These are phyloP conservation scores for Hirtodrosophila cameraria DNA, from an alignment of 2,888 invertebrate species.

Conservation along the genomic window DNA sequence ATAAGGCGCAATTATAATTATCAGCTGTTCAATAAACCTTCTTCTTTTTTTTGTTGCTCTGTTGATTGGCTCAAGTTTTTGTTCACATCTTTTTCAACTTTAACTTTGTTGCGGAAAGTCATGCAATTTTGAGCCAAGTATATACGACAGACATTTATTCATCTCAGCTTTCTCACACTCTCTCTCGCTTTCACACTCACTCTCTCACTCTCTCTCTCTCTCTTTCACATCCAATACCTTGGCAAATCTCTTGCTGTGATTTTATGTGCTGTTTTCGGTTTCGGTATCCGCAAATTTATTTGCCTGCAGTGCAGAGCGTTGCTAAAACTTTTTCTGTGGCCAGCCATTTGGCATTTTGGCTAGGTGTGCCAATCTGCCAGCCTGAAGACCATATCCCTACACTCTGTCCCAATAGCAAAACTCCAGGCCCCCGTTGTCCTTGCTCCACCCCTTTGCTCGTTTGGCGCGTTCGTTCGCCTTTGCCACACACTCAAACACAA, in stretches of 20 bases:
- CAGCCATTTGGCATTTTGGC: slow-evolving; percentile 21
- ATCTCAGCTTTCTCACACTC: background rate
- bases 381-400: slow-evolving; percentile 15
- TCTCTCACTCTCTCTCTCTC: slow-evolving; percentile 11
- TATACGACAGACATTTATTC: slow-evolving; percentile 9
- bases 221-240: slow-evolving; percentile 41
- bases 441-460: slow-evolving; percentile 39
- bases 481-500: slow-evolving; percentile 34
- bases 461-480: slow-evolving; percentile 44
- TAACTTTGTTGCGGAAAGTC: background rate
- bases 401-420: background rate
- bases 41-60: too few relatives aligned
- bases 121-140: slow-evolving; percentile 15
- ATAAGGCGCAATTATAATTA: slow-evolving; percentile 17
- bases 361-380: slow-evolving; percentile 32
- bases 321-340: slow-evolving; percentile 59
- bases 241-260: slow-evolving; percentile 71
- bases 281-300: slow-evolving; percentile 75
- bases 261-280: slow-evolving; percentile 78
- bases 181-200: background rate
- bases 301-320: slow-evolving; percentile 74
- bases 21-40: slow-evolving; percentile 15
- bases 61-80: slow-evolving; percentile 7
- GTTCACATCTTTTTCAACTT: background rate
- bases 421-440: slow-evolving; percentile 31